Conservation (phyloP, 1,140 invertebrate genomes). For the Drosophila arawakana region DNA sequence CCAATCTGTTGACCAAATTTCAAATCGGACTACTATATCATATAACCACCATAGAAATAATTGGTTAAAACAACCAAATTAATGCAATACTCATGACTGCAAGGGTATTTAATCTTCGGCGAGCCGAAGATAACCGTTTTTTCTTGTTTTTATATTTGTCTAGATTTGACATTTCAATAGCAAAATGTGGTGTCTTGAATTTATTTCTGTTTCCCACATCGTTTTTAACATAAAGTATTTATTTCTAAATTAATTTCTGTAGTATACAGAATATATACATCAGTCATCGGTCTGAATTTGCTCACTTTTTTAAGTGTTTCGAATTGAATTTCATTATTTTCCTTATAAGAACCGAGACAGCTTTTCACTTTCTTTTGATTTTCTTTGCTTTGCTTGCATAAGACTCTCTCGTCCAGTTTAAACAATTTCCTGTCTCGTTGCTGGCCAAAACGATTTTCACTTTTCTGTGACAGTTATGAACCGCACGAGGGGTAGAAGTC, state of each 20-base stretch:
- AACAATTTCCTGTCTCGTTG: constrained; percentile 32
- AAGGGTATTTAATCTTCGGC: no score
- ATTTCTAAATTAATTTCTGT: constrained; percentile 21
- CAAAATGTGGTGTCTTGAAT: constrained; percentile 35
- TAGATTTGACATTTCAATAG: constrained; percentile 46
- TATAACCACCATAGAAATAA: no score
- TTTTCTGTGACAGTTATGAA: constrained; percentile 47
- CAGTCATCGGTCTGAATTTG: no score
- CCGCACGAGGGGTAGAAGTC: background rate
- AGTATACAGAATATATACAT: no score
- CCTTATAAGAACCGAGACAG: constrained; percentile 24
- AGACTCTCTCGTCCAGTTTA: constrained; percentile 19
- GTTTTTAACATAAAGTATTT: constrained; percentile 66
- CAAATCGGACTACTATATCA: no score
- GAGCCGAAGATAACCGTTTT: no score
- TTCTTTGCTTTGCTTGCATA: constrained; percentile 18
- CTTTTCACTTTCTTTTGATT: constrained; percentile 1
- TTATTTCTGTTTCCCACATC: constrained; percentile 37
- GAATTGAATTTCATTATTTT: constrained; percentile 38
- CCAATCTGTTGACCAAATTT: no score
- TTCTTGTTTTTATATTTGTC: constrained; percentile 38
- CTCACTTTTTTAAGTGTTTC: background rate
- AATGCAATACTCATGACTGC: no score
- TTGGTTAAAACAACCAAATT: no score
- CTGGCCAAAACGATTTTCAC: constrained; percentile 35